phyloP scores from a whole-genome alignment of 2,113 vertebrate species.

The Lophochroa leadbeateri region DNA sequence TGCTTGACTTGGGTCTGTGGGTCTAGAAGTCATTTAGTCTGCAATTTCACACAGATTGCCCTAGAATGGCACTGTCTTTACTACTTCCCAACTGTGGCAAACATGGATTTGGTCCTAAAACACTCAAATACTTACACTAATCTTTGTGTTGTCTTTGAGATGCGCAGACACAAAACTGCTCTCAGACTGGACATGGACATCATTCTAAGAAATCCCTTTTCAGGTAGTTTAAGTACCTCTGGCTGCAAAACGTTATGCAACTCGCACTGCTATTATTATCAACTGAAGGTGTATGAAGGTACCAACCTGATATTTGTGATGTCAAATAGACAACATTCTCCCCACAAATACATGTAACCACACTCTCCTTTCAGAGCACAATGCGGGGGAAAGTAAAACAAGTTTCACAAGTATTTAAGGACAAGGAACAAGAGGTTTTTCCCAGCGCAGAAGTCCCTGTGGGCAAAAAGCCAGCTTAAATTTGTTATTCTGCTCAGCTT shows the following conservation, averaged over 20 bases:
- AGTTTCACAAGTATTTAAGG: constrained; percentile 11
- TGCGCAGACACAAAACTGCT: background rate
- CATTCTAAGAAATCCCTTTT: background rate
- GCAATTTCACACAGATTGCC: background rate
- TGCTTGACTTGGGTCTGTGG: background rate
- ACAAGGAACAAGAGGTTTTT: constrained; percentile 32
- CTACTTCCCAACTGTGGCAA: background rate
- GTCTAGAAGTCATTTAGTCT: background rate
- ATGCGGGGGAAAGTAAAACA: background rate
- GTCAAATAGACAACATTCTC: background rate
- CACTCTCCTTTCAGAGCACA: background rate
- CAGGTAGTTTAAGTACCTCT: background rate
- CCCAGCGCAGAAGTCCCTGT: background rate
- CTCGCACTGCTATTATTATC: background rate
- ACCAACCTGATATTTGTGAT: background rate
- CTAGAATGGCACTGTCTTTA: background rate
- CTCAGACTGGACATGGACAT: background rate
- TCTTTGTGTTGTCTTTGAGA: background rate
- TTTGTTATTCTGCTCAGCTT: constrained; percentile 36
- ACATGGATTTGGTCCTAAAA: background rate
- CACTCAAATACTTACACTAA: background rate
- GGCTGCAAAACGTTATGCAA: background rate
- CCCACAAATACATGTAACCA: background rate
- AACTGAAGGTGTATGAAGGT: background rate
- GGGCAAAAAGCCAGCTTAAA: constrained; percentile 19